A percentile compares a stretch with the other conserved stretches of the same genome.
Evolutionary conservation across 2,888 invertebrate species (phyloP).

Genomic region (Drosophila anomalata): DNA sequence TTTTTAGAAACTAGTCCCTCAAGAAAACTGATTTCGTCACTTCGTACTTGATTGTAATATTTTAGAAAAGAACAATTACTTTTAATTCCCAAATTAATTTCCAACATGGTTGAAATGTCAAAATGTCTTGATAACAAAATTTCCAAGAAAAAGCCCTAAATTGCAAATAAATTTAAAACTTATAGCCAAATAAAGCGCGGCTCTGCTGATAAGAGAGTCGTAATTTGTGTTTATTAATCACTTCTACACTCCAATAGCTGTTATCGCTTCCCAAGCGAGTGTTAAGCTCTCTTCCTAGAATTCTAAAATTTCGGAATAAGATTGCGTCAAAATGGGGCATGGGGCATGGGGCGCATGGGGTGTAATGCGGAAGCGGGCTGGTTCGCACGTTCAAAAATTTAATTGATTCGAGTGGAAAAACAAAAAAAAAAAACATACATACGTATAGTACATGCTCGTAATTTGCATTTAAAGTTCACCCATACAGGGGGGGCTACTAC

Average conservation of each 20-base stretch:
- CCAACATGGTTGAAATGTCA: too few species aligned
- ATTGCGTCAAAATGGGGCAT: neutral
- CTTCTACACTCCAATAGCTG: neutral
- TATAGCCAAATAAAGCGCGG: too few species aligned
- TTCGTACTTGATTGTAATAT: too few species aligned
- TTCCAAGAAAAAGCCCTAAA: too few species aligned
- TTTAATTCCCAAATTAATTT: too few species aligned
- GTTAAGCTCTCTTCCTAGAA: neutral
- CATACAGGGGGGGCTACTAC: slow-evolving; percentile 1
- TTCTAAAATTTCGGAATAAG: neutral
- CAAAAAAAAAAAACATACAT: neutral
- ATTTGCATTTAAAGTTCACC: slow-evolving; percentile 20
- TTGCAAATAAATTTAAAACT: too few species aligned
- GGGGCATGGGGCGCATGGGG: slow-evolving; percentile 10
- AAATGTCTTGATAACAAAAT: too few species aligned
- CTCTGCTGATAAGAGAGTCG: neutral
- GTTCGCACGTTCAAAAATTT: slow-evolving; percentile 19
- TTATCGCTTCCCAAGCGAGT: neutral
- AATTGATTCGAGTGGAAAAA: slow-evolving; percentile 2
- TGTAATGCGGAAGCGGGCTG: slow-evolving; percentile 20
- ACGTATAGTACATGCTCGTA: slow-evolving; percentile 2
- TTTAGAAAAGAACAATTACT: too few species aligned
- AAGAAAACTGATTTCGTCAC: too few species aligned
- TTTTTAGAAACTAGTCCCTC: too few species aligned
- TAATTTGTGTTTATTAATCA: neutral